Conservation (phyloP, 2,797 vertebrate species). For the Pangasius krempfi region DNA sequence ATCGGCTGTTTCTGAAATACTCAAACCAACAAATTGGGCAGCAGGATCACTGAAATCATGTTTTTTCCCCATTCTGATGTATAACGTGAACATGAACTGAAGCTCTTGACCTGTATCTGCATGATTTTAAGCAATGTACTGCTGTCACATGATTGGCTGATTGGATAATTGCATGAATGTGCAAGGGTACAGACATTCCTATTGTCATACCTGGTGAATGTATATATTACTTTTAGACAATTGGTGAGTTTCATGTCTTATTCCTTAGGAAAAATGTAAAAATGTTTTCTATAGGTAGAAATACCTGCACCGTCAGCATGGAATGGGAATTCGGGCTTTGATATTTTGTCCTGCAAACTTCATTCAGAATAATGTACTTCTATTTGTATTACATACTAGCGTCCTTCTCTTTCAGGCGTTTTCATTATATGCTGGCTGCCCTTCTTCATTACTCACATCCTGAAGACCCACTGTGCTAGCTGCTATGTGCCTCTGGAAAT, state of each 20-base stretch:
- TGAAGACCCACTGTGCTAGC: conserved; percentile 90
- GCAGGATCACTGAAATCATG: not conserved
- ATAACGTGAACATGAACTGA: not conserved
- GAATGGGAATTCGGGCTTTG: not conserved
- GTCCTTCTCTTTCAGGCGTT: conserved; percentile 80
- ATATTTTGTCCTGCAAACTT: not conserved
- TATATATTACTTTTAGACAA: not conserved
- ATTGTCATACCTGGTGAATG: not conserved
- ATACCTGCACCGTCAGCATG: not conserved
- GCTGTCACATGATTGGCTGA: not conserved
- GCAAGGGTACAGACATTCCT: not conserved
- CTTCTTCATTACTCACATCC: conserved; percentile 98
- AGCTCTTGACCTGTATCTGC: not conserved
- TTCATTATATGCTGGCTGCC: conserved; percentile 99
- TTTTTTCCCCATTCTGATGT: not conserved
- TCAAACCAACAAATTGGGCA: not conserved
- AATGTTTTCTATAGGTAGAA: not conserved
- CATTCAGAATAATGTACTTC: not conserved
- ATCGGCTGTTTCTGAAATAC: not conserved
- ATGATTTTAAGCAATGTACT: not conserved
- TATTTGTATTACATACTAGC: not conserved
- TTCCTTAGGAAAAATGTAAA: not conserved
- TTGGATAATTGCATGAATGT: not conserved
- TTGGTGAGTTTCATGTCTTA: not conserved
- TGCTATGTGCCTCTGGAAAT: conserved; percentile 86